Evolutionary conservation across 2,888 invertebrate genomes (phyloP).

Genomic region (Elysia crispata): DNA sequence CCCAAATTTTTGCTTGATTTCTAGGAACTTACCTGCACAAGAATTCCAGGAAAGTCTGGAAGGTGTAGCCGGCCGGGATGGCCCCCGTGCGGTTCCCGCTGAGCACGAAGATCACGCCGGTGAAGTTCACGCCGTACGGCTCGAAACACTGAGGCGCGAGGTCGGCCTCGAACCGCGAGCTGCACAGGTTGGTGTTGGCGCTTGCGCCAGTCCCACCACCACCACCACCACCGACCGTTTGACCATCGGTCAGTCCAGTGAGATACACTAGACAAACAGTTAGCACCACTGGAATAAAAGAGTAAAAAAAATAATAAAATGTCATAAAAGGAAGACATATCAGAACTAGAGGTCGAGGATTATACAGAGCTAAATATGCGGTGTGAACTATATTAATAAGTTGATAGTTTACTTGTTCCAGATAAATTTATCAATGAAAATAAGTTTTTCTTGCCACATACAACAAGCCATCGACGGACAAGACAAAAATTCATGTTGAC

Average conservation of each 20-base stretch:
- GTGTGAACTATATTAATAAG: too few relatives aligned
- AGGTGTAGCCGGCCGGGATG: conserved; percentile 42
- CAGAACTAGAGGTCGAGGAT: too few relatives aligned
- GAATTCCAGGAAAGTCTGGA: conserved; percentile 33
- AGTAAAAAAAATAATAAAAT: too few relatives aligned
- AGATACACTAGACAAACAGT: not conserved
- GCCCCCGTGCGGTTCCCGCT: conserved; percentile 47
- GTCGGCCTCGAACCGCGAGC: conserved; percentile 42
- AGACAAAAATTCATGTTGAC: too few relatives aligned
- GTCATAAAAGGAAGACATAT: too few relatives aligned
- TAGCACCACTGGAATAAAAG: not conserved
- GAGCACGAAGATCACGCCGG: conserved; percentile 49
- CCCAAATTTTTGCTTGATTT: too few relatives aligned
- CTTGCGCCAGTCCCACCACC: not conserved
- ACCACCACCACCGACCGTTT: not conserved
- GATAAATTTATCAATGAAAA: too few relatives aligned
- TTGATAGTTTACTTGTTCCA: too few relatives aligned
- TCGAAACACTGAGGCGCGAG: conserved; percentile 44
- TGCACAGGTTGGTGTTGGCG: conserved; percentile 30
- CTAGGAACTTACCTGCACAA: conserved; percentile 50
- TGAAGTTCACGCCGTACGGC: conserved; percentile 47
- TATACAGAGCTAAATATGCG: too few relatives aligned
- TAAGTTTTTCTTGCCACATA: too few relatives aligned
- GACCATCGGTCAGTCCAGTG: not conserved
- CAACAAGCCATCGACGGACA: too few relatives aligned